Percentiles rank a stretch among this genome's conserved stretches.
Conservation (phyloP, 2,888 invertebrate genomes). For the Drosophila yooni region DNA sequence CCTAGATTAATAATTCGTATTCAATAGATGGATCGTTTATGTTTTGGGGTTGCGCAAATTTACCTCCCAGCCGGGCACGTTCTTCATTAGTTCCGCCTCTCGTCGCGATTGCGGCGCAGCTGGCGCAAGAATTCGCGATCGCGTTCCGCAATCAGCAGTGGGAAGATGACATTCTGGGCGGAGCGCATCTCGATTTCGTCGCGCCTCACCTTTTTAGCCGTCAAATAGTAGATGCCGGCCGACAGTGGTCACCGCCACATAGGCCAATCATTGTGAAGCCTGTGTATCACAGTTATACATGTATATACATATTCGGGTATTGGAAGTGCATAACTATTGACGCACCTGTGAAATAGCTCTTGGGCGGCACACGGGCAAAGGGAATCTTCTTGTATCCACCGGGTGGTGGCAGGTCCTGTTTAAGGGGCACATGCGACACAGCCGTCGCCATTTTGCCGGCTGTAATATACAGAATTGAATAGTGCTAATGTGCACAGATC, state of each 20-base stretch:
- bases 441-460: slow-evolving; percentile 71
- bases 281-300: slow-evolving; percentile 65
- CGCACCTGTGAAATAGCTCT: slow-evolving; percentile 89
- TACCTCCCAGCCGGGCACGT: slow-evolving; percentile 95
- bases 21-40: background rate
- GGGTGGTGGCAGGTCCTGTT: slow-evolving; percentile 96
- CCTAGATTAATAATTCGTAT: slow-evolving; percentile 55
- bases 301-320: background rate
- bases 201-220: slow-evolving; percentile 86
- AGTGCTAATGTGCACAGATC: background rate
- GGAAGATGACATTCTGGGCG: slow-evolving; percentile 90
- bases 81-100: slow-evolving; percentile 93
- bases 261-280: slow-evolving; percentile 88
- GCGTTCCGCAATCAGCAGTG: slow-evolving; percentile 92
- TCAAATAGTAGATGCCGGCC: slow-evolving; percentile 87
- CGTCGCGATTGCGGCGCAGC: slow-evolving; percentile 91
- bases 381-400: slow-evolving; percentile 95
- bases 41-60: background rate
- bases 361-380: slow-evolving; percentile 90
- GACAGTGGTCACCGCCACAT: slow-evolving; percentile 87
- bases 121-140: slow-evolving; percentile 94
- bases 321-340: slow-evolving; percentile 12
- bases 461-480: slow-evolving; percentile 11
- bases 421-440: slow-evolving; percentile 83
- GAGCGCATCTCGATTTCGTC: slow-evolving; percentile 91